Percentiles rank a stretch among this genome's conserved stretches.
phyloP scores from a whole-genome alignment of 2,797 vertebrate species.

The Diceros bicornis region DNA sequence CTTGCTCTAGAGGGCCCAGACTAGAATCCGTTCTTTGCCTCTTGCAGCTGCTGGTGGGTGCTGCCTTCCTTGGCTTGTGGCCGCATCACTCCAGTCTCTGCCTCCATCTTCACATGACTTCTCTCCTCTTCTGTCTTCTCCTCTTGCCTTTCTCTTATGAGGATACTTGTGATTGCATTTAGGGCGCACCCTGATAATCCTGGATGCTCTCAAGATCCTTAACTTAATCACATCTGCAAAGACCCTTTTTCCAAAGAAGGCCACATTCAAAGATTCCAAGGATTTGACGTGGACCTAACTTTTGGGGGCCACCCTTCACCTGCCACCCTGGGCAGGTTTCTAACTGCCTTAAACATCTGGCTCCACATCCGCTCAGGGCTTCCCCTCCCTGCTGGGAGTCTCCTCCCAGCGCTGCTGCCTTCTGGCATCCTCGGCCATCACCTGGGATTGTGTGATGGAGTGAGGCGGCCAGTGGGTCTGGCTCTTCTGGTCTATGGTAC shows the following conservation, averaged over 20 bases:
- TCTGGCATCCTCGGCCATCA: too few species aligned
- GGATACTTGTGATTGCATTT: neutral
- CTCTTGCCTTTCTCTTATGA: neutral
- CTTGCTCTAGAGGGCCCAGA: neutral
- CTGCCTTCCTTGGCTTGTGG: neutral
- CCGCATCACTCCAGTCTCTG: neutral
- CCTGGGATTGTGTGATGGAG: too few species aligned
- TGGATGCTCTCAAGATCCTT: neutral
- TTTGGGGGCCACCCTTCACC: neutral
- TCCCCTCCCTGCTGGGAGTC: accelerated
- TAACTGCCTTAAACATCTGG: neutral
- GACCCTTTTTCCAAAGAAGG: neutral
- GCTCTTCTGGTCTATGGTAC: neutral
- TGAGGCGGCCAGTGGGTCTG: neutral
- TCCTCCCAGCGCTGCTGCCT: neutral
- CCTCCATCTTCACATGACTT: neutral
- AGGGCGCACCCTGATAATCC: neutral
- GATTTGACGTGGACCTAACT: neutral
- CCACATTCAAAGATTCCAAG: neutral
- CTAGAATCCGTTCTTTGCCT: neutral
- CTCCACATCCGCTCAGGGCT: neutral
- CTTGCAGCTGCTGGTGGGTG: neutral
- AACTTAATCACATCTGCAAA: neutral
- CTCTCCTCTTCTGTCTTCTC: neutral
- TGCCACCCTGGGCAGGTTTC: neutral